Evolutionary conservation across 2,888 invertebrate species (phyloP), one percentile per base, ranked within the genome.

Genomic region (Caenorhabditis angaria): DNA sequence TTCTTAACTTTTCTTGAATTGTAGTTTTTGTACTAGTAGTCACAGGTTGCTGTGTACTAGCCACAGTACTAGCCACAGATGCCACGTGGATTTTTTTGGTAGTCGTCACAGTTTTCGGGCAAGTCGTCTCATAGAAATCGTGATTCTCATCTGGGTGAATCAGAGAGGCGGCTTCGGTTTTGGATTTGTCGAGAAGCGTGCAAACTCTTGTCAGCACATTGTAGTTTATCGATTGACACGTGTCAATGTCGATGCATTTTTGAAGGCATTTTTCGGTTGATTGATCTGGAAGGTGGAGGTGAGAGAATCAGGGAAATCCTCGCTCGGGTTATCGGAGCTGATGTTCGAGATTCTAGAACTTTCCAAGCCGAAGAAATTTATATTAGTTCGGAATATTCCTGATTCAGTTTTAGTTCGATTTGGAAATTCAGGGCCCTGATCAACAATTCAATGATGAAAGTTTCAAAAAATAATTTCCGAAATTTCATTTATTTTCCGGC

Each of bases 91-190:
- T n/a, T n/a, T n/a, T n/a, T n/a, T n/a, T n/a, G n/a, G n/a, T 51
- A 35, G 67, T 28, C 10, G 59, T 47, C 27, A 53, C 22, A 32
- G 64, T 24, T 50, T 58, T 22, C 57, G 61, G 68, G 32, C 83
- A 83, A n/a, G 81, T 66, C 53, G 82, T 54, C 53, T 84, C 84
- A 62, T 78, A 83, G 41, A 70, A 83, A 57, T 84, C 84, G 24
- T 71, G 71, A 63, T 77, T 77, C 29, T 78, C 78, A 54, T 83
- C 82, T 20, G 69, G 67, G 10, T 51, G 54, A 24, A 58, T 29
- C 24, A 47, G n/a, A n/a, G n/a, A n/a, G n/a, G n/a, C 14, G 27
- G 28, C 32, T 24, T 61, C 55, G 2, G 62, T 35, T 63, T 69
- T 70, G 6, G 70, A 63, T 47, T 61, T 51, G 12, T 67, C 66